A percentile compares a stretch with the other conserved stretches of the same genome.
These are phyloP conservation scores for Varanus komodoensis DNA, from an alignment of 2,113 vertebrate species.

Conservation along the genomic window DNA sequence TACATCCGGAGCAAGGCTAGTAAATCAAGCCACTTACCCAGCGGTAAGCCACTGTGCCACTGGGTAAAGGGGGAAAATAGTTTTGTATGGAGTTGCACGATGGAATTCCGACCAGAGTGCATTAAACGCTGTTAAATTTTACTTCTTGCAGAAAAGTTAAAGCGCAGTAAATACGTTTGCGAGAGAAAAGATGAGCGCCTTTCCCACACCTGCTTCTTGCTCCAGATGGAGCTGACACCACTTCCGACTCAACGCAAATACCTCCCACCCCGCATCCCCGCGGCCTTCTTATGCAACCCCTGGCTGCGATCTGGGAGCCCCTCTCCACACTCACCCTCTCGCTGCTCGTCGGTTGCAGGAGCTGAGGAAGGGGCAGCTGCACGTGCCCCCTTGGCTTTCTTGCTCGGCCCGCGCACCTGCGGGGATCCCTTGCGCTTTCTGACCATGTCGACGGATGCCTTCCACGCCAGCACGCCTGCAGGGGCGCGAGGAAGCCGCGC, in stretches of 20 bases:
- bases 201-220: no score
- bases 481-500: not conserved
- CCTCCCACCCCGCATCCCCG: not conserved
- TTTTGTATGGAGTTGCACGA: not conserved
- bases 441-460: slow-evolving; percentile 51
- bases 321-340: not conserved
- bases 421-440: slow-evolving; percentile 53
- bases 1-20: no score
- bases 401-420: slow-evolving; percentile 49
- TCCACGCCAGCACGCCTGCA: no score
- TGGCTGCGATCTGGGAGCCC: not conserved
- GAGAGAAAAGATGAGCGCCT: not conserved
- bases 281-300: not conserved
- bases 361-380: not conserved
- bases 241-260: no score
- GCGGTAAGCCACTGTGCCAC: no score
- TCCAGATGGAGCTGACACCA: no score
- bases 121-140: no score
- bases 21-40: no score
- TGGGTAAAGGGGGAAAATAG: no score
- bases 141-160: no score
- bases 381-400: slow-evolving; percentile 63
- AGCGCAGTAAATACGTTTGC: no score
- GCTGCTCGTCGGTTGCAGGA: not conserved
- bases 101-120: not conserved